Conservation (phyloP, 2,797 vertebrate genomes). For the Alosa sapidissima region DNA sequence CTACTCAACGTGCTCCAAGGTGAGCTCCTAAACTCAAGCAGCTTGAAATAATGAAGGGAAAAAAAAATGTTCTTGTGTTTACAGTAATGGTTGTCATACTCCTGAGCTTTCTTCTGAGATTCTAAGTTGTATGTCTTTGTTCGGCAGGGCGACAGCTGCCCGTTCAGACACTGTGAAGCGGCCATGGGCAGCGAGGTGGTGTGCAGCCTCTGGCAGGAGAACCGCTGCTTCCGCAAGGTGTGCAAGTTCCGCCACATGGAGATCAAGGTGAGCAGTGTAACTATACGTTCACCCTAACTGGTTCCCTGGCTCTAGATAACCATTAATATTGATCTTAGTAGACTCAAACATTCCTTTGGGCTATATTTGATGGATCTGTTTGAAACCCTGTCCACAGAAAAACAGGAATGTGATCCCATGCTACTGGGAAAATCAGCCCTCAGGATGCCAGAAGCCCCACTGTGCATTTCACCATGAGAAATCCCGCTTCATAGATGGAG, state of each 20-base stretch:
- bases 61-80: background rate
- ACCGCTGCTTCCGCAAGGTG: constrained; percentile 84
- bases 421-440: constrained; percentile 93
- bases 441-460: constrained; percentile 92
- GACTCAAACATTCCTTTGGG: background rate
- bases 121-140: background rate
- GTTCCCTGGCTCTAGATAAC: background rate
- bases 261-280: constrained; percentile 80
- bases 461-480: constrained; percentile 92
- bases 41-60: background rate
- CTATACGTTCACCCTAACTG: too few relatives aligned
- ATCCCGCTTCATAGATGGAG: constrained; percentile 83
- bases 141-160: constrained; percentile 86
- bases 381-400: constrained; percentile 73
- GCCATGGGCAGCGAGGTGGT: constrained; percentile 89
- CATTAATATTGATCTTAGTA: background rate
- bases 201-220: constrained; percentile 92
- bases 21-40: constrained; percentile 50
- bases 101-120: background rate
- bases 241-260: constrained; percentile 98
- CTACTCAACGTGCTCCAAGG: constrained; percentile 94
- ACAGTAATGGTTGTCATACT: background rate
- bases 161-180: constrained; percentile 92
- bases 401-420: constrained; percentile 91
- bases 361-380: background rate